phyloP scores from a whole-genome alignment of 2,113 vertebrate genomes.

The Cyanoderma ruficeps region DNA sequence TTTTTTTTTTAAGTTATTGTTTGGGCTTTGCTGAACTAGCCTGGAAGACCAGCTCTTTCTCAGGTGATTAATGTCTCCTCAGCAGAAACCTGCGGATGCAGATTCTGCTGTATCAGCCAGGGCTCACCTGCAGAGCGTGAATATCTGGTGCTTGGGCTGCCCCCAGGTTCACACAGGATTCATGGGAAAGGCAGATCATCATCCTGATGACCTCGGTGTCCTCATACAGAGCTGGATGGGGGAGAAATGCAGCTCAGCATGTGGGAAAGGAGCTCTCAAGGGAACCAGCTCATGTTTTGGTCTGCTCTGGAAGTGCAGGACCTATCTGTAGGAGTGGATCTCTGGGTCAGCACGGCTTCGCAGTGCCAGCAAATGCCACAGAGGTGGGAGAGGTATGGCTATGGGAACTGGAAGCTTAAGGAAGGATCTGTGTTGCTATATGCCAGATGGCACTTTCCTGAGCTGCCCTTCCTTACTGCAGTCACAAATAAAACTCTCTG shows the following conservation, averaged over 20 bases:
- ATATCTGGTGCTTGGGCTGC: conserved; percentile 43
- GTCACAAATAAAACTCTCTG: not conserved
- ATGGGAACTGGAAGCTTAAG: not conserved
- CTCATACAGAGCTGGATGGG: conserved; percentile 18
- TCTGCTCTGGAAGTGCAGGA: not conserved
- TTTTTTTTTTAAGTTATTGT: not conserved
- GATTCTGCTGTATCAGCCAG: conserved; percentile 51
- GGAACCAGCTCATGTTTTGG: conserved; percentile 17
- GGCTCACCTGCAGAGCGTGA: conserved; percentile 45
- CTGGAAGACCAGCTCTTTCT: conserved; percentile 35
- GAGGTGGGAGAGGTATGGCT: not conserved
- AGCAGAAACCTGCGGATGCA: conserved; percentile 36
- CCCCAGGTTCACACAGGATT: conserved; percentile 13
- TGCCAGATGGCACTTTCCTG: not conserved
- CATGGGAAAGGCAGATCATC: conserved; percentile 52
- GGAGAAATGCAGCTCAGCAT: conserved; percentile 38
- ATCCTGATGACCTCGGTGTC: conserved; percentile 19
- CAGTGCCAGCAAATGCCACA: not conserved
- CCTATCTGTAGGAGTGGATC: conserved; percentile 5
- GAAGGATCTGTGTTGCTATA: not conserved
- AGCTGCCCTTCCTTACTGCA: not conserved
- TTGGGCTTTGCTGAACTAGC: not conserved
- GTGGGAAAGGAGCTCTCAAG: conserved; percentile 44
- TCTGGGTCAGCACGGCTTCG: conserved; percentile 9
- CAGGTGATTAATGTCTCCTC: conserved; percentile 29